These are phyloP conservation scores for Drosophila dunni DNA, from an alignment of 1,140 invertebrate species.

Conservation along the genomic window DNA sequence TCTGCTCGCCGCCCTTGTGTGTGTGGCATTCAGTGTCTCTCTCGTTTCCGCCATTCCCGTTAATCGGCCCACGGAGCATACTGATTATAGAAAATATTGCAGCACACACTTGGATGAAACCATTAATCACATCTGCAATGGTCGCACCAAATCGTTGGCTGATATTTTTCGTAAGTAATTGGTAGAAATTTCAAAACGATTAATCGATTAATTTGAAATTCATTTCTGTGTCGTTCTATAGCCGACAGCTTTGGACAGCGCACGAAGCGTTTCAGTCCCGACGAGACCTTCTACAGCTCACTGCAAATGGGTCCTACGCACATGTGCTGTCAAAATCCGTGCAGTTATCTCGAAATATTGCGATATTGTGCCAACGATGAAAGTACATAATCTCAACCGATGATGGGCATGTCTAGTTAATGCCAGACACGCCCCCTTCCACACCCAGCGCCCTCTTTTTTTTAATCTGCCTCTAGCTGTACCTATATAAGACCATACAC, in stretches of 20 bases:
- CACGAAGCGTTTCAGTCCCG: constrained; percentile 52
- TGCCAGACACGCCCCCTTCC: neutral
- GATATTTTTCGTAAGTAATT: constrained; percentile 58
- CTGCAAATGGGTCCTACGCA: constrained; percentile 55
- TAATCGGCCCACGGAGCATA: neutral
- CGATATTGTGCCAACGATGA: constrained; percentile 54
- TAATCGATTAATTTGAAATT: neutral
- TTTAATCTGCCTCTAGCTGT: neutral
- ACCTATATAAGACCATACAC: neutral
- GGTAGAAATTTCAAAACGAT: neutral
- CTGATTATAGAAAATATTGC: constrained; percentile 51
- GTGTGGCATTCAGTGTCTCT: constrained; percentile 32
- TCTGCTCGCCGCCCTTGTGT: constrained; percentile 47
- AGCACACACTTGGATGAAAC: constrained; percentile 54
- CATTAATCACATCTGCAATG: constrained; percentile 59
- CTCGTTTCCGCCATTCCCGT: constrained; percentile 42
- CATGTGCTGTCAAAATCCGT: constrained; percentile 62
- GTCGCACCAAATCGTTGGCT: constrained; percentile 42
- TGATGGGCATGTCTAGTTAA: neutral
- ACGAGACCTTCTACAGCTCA: constrained; percentile 56
- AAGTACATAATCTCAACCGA: neutral
- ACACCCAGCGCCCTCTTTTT: neutral
- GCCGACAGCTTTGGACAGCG: constrained; percentile 67
- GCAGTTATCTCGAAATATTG: constrained; percentile 53
- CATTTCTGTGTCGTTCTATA: constrained; percentile 15